phyloP scores from a whole-genome alignment of 1,140 invertebrate species.

The Pectinophora gossypiella region DNA sequence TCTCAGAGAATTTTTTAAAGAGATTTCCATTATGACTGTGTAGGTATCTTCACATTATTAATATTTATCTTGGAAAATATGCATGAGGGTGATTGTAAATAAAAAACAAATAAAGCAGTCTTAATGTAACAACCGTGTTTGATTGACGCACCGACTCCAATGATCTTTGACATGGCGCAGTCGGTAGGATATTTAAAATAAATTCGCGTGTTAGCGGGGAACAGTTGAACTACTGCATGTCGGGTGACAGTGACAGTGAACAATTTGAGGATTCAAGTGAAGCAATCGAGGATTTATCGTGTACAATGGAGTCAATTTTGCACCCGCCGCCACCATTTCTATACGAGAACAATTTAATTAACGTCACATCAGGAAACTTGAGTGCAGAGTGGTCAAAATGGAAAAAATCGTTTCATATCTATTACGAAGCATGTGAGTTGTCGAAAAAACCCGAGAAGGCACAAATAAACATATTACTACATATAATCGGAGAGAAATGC shows the following conservation, averaged over 20 bases:
- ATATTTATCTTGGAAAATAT: too few species aligned
- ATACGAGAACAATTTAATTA: constrained; percentile 8
- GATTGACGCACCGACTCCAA: too few species aligned
- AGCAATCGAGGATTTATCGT: neutral
- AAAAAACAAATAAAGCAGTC: too few species aligned
- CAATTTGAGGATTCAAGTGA: neutral
- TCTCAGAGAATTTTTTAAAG: too few species aligned
- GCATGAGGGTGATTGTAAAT: too few species aligned
- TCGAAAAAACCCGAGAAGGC: constrained; percentile 10
- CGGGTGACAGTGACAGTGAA: neutral
- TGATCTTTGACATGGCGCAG: constrained; percentile 11
- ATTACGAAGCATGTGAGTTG: constrained; percentile 19
- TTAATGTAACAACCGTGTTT: too few species aligned
- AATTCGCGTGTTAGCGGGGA: neutral
- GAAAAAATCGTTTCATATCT: constrained; percentile 19
- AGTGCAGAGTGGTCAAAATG: constrained; percentile 14
- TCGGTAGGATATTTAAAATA: neutral
- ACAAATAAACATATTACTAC: constrained; percentile 13
- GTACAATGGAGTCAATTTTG: constrained; percentile 8
- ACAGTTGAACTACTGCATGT: neutral
- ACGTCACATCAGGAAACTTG: constrained; percentile 17
- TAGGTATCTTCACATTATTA: too few species aligned
- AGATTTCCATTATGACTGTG: too few species aligned
- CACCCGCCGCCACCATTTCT: constrained; percentile 4
- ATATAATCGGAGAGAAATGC: constrained; percentile 14